Conservation (phyloP, 2,888 invertebrate species). For the Polymixis lichenea region DNA sequence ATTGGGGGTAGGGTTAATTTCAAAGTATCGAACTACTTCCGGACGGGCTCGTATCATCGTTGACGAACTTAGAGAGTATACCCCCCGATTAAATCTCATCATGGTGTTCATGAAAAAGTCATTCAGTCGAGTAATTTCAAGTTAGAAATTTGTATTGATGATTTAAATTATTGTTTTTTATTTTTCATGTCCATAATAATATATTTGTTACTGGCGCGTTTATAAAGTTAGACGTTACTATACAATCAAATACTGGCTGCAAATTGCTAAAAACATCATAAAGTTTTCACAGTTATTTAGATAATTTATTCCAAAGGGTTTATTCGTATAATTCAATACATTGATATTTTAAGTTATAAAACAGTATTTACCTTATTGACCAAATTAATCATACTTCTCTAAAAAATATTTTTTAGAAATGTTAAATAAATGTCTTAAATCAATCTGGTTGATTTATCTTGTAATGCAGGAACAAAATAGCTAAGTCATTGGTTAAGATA, state of each 20-base stretch:
- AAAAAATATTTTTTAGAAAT: too few relatives aligned
- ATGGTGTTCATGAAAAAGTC: not conserved
- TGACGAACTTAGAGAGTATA: too few relatives aligned
- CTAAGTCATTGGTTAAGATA: constrained; percentile 6
- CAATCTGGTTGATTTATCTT: not conserved
- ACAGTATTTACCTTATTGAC: not conserved
- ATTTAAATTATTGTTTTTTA: not conserved
- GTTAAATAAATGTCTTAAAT: not conserved
- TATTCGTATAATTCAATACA: not conserved
- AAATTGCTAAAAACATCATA: not conserved
- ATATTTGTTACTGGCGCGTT: not conserved
- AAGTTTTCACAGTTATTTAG: not conserved
- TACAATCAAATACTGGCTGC: not conserved
- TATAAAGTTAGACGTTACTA: not conserved
- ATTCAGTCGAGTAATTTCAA: not conserved
- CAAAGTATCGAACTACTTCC: too few relatives aligned
- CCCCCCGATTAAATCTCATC: not conserved
- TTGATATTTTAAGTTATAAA: not conserved
- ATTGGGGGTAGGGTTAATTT: too few relatives aligned
- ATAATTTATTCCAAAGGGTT: not conserved
- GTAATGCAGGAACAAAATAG: not conserved
- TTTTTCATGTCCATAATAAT: too few relatives aligned
- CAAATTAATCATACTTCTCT: not conserved
- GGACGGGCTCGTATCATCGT: too few relatives aligned
- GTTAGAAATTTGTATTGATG: not conserved